Percentiles rank a stretch among this genome's conserved stretches.
phyloP scores from a whole-genome alignment of 2,797 vertebrate species.

The Lithobates pipiens region DNA sequence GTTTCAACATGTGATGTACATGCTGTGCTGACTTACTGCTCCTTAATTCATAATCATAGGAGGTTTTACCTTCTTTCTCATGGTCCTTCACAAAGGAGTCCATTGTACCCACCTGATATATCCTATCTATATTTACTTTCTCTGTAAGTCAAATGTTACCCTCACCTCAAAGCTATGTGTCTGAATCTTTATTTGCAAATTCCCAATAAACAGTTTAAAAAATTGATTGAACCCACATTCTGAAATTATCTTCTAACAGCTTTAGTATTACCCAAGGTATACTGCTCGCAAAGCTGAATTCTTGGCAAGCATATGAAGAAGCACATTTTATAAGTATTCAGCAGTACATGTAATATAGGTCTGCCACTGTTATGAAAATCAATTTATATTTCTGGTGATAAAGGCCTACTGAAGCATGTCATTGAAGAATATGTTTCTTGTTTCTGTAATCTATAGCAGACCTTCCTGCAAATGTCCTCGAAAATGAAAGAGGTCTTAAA shows the following conservation, averaged over 20 bases:
- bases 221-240: neutral
- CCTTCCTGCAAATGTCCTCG: neutral
- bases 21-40: too few species aligned
- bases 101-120: too few species aligned
- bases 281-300: slow-evolving; percentile 4
- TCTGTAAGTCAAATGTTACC: too few species aligned
- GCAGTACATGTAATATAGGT: slow-evolving; percentile 16
- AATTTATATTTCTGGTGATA: slow-evolving; percentile 40
- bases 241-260: neutral
- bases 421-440: slow-evolving; percentile 45
- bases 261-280: neutral
- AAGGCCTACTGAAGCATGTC: slow-evolving; percentile 46
- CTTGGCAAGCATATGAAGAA: slow-evolving; percentile 23
- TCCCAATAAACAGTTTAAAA: neutral
- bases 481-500: neutral
- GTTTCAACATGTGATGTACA: too few species aligned
- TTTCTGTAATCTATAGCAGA: slow-evolving; percentile 21
- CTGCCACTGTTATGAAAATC: slow-evolving; percentile 37
- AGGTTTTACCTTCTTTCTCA: too few species aligned
- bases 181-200: too few species aligned
- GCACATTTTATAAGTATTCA: slow-evolving; percentile 28
- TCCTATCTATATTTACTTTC: too few species aligned
- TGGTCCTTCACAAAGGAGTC: too few species aligned
- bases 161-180: too few species aligned
- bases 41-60: too few species aligned